phyloP scores from a whole-genome alignment of 2,113 vertebrate species.

The Myotis yumanensis region DNA sequence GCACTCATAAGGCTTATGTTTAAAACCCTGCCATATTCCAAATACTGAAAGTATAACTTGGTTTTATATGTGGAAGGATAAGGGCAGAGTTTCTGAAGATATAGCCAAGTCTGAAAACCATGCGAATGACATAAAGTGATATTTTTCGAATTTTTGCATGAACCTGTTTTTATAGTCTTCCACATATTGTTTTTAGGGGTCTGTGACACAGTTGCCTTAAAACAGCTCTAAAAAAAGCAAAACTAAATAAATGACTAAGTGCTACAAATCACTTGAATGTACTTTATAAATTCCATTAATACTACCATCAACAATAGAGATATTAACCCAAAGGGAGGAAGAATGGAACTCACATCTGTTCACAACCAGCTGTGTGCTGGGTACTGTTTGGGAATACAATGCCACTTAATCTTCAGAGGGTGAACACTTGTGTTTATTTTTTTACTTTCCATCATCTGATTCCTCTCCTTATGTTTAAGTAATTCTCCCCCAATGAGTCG shows the following conservation, averaged over 20 bases:
- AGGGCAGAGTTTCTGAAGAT: not conserved
- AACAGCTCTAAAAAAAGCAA: not conserved
- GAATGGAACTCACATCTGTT: not conserved
- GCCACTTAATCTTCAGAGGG: not conserved
- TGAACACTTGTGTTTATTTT: not conserved
- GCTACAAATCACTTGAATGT: not conserved
- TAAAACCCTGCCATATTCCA: conserved; percentile 1
- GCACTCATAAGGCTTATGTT: not conserved
- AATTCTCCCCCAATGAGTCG: not conserved
- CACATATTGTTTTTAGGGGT: not conserved
- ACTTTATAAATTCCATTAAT: conserved; percentile 15
- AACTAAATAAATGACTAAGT: not conserved
- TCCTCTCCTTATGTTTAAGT: not conserved
- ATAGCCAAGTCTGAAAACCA: not conserved
- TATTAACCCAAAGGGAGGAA: not conserved
- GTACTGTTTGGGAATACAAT: not conserved
- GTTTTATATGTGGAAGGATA: not conserved
- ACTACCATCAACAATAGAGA: not conserved
- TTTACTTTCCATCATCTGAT: not conserved
- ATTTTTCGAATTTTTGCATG: not conserved
- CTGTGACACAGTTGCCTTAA: not conserved
- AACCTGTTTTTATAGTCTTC: conserved; percentile 3
- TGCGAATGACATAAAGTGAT: not conserved
- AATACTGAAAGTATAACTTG: not conserved
- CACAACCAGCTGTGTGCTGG: not conserved